Conservation (phyloP, 2,797 vertebrate species). For the Cynodonichthys magdalenae region DNA sequence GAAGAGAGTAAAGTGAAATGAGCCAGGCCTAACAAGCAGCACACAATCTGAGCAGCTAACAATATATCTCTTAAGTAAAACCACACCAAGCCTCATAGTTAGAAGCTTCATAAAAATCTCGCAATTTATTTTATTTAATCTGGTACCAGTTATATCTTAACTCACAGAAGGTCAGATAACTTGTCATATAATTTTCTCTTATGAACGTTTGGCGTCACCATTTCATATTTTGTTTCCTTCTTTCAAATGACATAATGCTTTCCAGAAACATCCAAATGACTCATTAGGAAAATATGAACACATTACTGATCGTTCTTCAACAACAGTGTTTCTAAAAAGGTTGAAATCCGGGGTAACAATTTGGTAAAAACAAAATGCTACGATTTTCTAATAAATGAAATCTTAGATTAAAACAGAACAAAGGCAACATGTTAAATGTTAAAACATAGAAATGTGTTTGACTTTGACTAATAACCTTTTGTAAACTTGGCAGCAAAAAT, state of each 20-base stretch:
- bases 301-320: neutral
- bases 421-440: neutral
- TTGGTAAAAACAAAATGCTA: neutral
- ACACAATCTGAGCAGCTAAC: constrained; percentile 19
- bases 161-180: too few relatives aligned
- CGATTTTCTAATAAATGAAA: neutral
- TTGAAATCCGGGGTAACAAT: neutral
- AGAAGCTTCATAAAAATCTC: neutral
- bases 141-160: neutral
- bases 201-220: neutral
- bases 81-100: neutral
- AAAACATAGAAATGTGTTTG: neutral
- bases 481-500: too few relatives aligned
- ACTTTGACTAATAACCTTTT: neutral
- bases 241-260: neutral
- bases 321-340: neutral
- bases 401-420: neutral
- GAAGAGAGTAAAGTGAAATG: constrained; percentile 53
- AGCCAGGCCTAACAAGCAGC: constrained; percentile 48
- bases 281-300: neutral
- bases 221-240: neutral
- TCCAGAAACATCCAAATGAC: neutral
- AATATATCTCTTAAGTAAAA: constrained; percentile 10
- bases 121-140: neutral
- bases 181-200: neutral